A percentile compares a stretch with the other conserved stretches of the same genome.
Conservation (phyloP, 2,113 vertebrate genomes). For the Myodes glareolus region DNA sequence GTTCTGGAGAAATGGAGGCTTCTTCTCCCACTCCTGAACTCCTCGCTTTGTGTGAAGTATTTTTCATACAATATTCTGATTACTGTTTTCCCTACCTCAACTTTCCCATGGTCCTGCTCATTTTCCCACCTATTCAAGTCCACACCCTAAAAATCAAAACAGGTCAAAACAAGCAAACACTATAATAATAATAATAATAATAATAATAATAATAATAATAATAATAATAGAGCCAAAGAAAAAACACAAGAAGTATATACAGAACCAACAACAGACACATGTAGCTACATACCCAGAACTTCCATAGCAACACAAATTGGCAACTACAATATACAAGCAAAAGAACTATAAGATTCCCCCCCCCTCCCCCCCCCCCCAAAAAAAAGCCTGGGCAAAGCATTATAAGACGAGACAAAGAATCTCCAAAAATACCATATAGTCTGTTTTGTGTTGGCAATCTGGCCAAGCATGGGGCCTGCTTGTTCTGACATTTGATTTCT, state of each 20-base stretch:
- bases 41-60: neutral
- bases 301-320: neutral
- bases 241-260: neutral
- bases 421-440: neutral
- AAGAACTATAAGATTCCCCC: neutral
- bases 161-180: neutral
- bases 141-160: neutral
- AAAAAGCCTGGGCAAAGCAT: neutral
- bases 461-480: neutral
- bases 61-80: neutral
- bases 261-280: neutral
- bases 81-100: neutral
- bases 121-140: neutral
- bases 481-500: neutral
- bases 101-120: rapidly evolving
- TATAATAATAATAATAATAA: neutral
- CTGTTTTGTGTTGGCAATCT: neutral
- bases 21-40: neutral
- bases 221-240: neutral
- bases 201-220: neutral
- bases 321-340: neutral
- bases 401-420: neutral
- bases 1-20: neutral
- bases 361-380: too few relatives aligned
- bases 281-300: neutral